Evolutionary conservation across 2,888 invertebrate species (phyloP).

Genomic region (Hecatera dysodea): DNA sequence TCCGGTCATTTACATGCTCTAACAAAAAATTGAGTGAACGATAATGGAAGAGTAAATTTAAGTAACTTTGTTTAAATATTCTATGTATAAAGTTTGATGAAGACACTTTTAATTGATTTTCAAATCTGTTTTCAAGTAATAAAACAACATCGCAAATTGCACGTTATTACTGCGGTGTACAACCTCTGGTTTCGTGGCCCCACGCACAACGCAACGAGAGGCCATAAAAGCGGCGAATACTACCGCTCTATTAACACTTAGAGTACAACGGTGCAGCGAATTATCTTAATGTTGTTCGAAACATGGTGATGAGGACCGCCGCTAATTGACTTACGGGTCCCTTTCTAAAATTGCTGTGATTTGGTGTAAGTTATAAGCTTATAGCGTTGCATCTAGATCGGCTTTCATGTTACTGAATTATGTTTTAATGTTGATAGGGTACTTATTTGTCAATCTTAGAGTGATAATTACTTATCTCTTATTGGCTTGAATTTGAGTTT

Average conservation of each 20-base stretch:
- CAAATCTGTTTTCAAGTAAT: slow-evolving; percentile 11
- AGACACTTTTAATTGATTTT: slow-evolving; percentile 9
- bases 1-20: slow-evolving; percentile 3
- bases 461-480: no score
- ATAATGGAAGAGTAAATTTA: background rate
- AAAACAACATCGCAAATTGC: slow-evolving; percentile 31
- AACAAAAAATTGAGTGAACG: background rate
- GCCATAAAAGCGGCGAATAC: slow-evolving; percentile 56
- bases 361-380: slow-evolving; percentile 25
- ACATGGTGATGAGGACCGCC: slow-evolving; percentile 66
- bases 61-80: background rate
- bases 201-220: slow-evolving; percentile 52
- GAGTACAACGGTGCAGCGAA: slow-evolving; percentile 61
- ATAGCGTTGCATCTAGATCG: slow-evolving; percentile 3
- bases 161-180: slow-evolving; percentile 31
- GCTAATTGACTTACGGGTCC: slow-evolving; percentile 73
- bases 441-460: background rate
- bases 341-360: slow-evolving; percentile 70
- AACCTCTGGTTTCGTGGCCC: slow-evolving; percentile 57
- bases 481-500: no score
- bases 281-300: slow-evolving; percentile 68
- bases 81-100: background rate
- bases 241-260: slow-evolving; percentile 58
- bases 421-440: no score
- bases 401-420: background rate